Conservation (phyloP, 2,113 vertebrate genomes). For the Marmota monax region DNA sequence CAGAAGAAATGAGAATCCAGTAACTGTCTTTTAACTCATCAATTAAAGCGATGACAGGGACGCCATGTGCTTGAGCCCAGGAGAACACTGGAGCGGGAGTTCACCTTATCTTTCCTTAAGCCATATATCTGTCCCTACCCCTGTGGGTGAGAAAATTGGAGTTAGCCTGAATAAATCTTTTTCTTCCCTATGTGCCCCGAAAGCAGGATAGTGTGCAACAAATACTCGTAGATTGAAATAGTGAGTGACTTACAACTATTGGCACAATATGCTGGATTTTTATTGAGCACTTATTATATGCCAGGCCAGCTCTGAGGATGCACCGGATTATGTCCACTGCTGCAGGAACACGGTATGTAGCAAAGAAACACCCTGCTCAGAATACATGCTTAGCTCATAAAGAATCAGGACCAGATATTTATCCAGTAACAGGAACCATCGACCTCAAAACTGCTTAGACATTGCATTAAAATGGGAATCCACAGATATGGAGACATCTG, state of each 20-base stretch:
- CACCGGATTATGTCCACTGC: too few relatives aligned
- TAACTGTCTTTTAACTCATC: rapidly evolving
- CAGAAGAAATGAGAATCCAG: not conserved
- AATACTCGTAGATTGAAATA: not conserved
- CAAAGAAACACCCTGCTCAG: not conserved
- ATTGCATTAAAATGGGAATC: rapidly evolving
- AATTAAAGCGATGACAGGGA: rapidly evolving
- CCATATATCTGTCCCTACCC: rapidly evolving
- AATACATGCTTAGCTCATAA: not conserved
- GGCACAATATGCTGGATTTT: not conserved
- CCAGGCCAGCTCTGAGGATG: rapidly evolving
- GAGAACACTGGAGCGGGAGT: not conserved
- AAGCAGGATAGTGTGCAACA: too few relatives aligned
- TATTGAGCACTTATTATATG: not conserved
- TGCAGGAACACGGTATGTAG: rapidly evolving
- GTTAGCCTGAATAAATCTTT: not conserved
- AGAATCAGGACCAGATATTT: not conserved
- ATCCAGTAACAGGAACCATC: too few relatives aligned
- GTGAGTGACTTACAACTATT: not conserved
- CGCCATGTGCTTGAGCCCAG: not conserved
- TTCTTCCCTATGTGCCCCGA: not conserved
- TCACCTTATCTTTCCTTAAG: not conserved
- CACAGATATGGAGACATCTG: too few relatives aligned
- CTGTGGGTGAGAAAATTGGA: rapidly evolving
- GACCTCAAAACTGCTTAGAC: not conserved